Percentiles rank a stretch among this genome's conserved stretches.
Conservation (phyloP, 2,888 invertebrate species). For the Dryocosmus kuriphilus region DNA sequence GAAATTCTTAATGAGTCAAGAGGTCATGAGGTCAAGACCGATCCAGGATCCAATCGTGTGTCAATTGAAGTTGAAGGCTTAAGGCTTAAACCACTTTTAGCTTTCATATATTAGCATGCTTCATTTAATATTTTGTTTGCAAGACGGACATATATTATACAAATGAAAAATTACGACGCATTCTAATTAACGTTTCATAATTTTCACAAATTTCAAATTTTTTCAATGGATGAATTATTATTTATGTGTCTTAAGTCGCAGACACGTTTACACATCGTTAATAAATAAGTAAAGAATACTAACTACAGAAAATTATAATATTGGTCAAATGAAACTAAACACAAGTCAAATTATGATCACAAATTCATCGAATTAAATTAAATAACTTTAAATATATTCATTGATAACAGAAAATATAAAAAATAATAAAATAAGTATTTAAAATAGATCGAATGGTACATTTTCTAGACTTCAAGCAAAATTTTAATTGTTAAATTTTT, state of each 20-base stretch:
- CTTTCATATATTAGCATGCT: background rate
- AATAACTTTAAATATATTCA: too few species aligned
- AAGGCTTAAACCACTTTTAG: background rate
- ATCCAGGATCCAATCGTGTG: background rate
- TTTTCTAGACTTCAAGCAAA: too few species aligned
- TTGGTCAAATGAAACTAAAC: too few species aligned
- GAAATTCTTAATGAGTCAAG: background rate
- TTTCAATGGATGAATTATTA: background rate
- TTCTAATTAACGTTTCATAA: background rate
- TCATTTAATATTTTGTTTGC: background rate
- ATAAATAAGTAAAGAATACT: background rate
- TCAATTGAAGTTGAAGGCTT: constrained; percentile 1
- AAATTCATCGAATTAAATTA: too few species aligned
- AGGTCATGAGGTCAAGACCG: background rate
- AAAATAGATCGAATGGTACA: too few species aligned
- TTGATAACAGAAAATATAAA: too few species aligned
- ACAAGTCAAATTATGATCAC: too few species aligned
- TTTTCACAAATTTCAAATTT: background rate
- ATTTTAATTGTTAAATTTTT: too few species aligned
- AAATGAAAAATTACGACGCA: background rate
- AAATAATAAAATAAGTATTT: too few species aligned
- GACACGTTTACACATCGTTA: background rate
- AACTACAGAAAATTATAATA: background rate
- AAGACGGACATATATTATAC: background rate
- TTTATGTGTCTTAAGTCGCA: background rate